These are phyloP conservation scores for Drosophila pandora DNA, from an alignment of 1,140 invertebrate genomes.

Conservation along the genomic window DNA sequence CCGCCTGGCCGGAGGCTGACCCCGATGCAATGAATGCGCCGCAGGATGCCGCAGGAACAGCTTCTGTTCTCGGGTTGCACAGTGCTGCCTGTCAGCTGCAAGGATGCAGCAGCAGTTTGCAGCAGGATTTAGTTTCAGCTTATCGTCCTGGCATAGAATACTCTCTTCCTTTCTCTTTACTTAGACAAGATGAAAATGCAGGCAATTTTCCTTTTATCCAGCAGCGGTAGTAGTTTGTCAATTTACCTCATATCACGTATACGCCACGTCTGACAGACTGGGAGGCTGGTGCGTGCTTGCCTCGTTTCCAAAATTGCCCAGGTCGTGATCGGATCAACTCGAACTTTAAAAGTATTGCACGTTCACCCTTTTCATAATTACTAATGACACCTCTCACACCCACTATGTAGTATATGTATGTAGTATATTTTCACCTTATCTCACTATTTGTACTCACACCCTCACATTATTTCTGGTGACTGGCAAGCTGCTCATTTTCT, in stretches of 20 bases:
- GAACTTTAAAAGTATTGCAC: constrained; percentile 32
- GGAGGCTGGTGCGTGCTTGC: constrained; percentile 16
- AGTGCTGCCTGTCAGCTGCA: constrained; percentile 55
- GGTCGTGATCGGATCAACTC: constrained; percentile 40
- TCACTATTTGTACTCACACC: constrained; percentile 3
- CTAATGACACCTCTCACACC: constrained; percentile 23
- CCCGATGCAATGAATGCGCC: constrained; percentile 53
- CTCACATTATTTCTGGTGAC: constrained; percentile 4
- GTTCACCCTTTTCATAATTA: constrained; percentile 31
- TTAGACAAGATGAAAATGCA: constrained; percentile 28
- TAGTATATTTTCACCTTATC: constrained; percentile 4
- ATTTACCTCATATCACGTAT: constrained; percentile 57
- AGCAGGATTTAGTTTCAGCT: constrained; percentile 41
- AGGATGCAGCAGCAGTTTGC: constrained; percentile 11
- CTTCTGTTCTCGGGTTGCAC: constrained; percentile 37
- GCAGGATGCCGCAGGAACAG: constrained; percentile 39
- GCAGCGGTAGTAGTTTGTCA: constrained; percentile 34
- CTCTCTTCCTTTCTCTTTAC: constrained; percentile 9
- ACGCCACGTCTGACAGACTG: constrained; percentile 27
- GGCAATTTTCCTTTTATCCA: constrained; percentile 56
- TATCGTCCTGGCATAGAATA: constrained; percentile 46
- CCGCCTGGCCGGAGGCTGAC: constrained; percentile 41
- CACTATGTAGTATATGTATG: constrained; percentile 1
- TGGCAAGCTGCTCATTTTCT: constrained; percentile 27
- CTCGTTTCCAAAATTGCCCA: constrained; percentile 12